phyloP scores from a whole-genome alignment of 1,140 invertebrate species.

The Nasonia vitripennis region DNA sequence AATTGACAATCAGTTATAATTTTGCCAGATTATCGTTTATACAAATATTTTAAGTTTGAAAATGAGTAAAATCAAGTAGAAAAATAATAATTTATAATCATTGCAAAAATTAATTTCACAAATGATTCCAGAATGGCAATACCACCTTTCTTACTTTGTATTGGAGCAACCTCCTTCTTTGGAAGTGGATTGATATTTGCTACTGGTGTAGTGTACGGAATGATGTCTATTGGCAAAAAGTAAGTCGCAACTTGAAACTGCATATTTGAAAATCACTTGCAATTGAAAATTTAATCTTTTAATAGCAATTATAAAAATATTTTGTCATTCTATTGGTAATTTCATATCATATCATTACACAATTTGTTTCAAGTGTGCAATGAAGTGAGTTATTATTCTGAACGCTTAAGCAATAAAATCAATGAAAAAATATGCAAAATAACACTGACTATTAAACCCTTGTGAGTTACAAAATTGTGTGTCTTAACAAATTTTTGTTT shows the following conservation, averaged over 20 bases:
- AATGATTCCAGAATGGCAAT: slow-evolving; percentile 81
- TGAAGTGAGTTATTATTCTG: not conserved
- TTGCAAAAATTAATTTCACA: slow-evolving; percentile 15
- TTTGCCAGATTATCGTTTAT: too few species aligned
- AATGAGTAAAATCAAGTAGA: not conserved
- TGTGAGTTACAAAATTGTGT: not conserved
- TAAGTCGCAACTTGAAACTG: slow-evolving; percentile 76
- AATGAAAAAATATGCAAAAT: too few species aligned
- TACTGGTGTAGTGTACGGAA: slow-evolving; percentile 92
- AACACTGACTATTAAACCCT: too few species aligned
- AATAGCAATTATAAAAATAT: not conserved
- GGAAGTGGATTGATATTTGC: slow-evolving; percentile 91
- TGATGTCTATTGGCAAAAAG: slow-evolving; percentile 95
- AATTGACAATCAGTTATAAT: too few species aligned
- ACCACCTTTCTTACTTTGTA: slow-evolving; percentile 86
- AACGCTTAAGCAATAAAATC: too few species aligned
- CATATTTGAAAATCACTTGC: slow-evolving; percentile 20
- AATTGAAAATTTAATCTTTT: not conserved
- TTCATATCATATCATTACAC: too few species aligned
- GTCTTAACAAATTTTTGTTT: not conserved
- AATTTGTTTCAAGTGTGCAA: not conserved
- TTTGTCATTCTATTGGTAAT: not conserved
- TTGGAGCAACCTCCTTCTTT: slow-evolving; percentile 86
- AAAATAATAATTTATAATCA: slow-evolving; percentile 16
- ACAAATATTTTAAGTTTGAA: not conserved